Evolutionary conservation across 2,797 vertebrate species (phyloP).

Genomic region (Petrocephalus schoutedeni): DNA sequence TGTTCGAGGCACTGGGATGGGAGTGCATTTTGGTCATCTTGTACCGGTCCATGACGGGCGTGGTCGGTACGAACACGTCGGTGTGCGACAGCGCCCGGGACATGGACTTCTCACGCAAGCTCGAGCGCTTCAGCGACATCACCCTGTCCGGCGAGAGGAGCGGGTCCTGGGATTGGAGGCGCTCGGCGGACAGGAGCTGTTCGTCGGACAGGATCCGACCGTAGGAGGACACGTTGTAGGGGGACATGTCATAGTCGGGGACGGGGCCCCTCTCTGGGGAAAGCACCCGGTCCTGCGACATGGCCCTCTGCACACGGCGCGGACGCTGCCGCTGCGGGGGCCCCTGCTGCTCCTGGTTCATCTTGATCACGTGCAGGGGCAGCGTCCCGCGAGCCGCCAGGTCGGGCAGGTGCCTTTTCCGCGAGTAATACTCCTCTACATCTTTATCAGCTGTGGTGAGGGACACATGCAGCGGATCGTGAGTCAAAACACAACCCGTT

Average conservation of each 20-base stretch:
- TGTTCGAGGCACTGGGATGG: conserved; percentile 96
- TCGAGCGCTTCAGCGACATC: conserved; percentile 79
- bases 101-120: conserved; percentile 72
- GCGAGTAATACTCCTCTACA: conserved; percentile 90
- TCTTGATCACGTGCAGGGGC: conserved; percentile 91
- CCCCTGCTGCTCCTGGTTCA: conserved; percentile 66
- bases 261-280: conserved; percentile 73
- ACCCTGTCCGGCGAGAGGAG: conserved; percentile 90
- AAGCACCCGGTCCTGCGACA: conserved; percentile 96
- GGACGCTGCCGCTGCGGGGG: conserved; percentile 76
- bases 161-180: conserved; percentile 92
- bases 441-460: conserved; percentile 82
- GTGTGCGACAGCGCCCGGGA: conserved; percentile 92
- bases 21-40: conserved; percentile 99
- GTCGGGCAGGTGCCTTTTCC: conserved; percentile 89
- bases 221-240: conserved; percentile 73
- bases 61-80: conserved; percentile 92
- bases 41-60: conserved; percentile 92
- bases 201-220: conserved; percentile 90
- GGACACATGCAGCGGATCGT: conserved; percentile 4
- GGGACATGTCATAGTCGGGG: conserved; percentile 74
- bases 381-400: conserved; percentile 89
- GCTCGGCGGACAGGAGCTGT: conserved; percentile 88
- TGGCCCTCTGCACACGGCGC: conserved; percentile 85
- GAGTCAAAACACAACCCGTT: not conserved